Evolutionary conservation across 2,888 invertebrate species (phyloP).

Genomic region (Allygus modestus): DNA sequence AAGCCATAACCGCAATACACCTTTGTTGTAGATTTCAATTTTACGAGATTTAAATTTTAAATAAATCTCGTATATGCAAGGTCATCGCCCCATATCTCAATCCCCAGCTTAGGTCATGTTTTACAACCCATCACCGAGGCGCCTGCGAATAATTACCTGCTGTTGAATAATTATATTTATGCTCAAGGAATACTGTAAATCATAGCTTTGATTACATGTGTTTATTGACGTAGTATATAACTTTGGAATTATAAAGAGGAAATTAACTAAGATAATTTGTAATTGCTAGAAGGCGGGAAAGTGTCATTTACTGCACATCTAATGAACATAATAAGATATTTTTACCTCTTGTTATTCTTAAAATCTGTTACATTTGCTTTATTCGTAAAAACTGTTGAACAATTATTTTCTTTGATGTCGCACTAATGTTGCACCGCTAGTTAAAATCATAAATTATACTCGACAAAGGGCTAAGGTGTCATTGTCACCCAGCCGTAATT

Average conservation of each 20-base stretch:
- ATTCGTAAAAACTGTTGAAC: too few relatives aligned
- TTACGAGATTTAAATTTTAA: too few relatives aligned
- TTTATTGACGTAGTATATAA: not conserved
- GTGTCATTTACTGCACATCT: too few relatives aligned
- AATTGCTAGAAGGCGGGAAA: not conserved
- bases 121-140: constrained; percentile 8
- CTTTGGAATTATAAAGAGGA: not conserved
- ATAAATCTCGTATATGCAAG: too few relatives aligned
- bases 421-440: too few relatives aligned
- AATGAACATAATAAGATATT: too few relatives aligned
- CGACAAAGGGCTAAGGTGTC: constrained; percentile 5
- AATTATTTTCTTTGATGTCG: too few relatives aligned
- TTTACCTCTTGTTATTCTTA: too few relatives aligned
- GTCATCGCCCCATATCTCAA: too few relatives aligned
- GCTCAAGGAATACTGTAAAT: not conserved
- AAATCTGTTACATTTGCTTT: too few relatives aligned
- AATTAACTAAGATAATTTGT: not conserved
- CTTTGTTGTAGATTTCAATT: too few relatives aligned
- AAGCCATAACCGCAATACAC: too few relatives aligned
- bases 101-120: not conserved
- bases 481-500: constrained; percentile 13
- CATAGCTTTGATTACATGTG: not conserved
- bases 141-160: constrained; percentile 3
- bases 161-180: constrained; percentile 13
- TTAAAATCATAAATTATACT: not conserved